Conservation (phyloP, 2,113 vertebrate species). For the Nothoprocta perdicaria region DNA sequence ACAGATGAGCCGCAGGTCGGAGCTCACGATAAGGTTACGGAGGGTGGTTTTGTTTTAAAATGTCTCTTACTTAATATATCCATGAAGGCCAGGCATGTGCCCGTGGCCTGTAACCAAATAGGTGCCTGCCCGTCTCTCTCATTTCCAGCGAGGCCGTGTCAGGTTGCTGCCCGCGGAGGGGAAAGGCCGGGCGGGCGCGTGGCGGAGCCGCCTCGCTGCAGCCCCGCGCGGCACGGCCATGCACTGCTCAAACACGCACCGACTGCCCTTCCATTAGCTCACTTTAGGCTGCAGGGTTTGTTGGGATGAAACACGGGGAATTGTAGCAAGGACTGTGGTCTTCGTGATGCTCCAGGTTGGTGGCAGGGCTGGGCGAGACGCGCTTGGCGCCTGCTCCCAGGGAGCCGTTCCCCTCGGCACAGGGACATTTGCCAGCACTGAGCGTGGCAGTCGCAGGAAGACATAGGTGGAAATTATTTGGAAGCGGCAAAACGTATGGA, state of each 20-base stretch:
- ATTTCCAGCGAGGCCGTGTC: constrained; percentile 52
- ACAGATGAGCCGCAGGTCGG: constrained; percentile 50
- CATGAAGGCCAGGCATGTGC: constrained; percentile 73
- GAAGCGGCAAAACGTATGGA: constrained; percentile 66
- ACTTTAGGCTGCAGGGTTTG: background rate
- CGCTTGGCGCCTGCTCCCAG: constrained; percentile 1
- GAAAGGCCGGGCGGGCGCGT: background rate
- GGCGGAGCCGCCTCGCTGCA: no score
- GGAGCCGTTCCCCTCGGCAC: constrained; percentile 13
- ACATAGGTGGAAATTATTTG: constrained; percentile 56
- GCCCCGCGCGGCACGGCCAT: no score
- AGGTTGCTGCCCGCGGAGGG: constrained; percentile 62
- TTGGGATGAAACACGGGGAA: no score
- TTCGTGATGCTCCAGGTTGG: no score
- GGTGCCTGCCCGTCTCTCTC: constrained; percentile 42
- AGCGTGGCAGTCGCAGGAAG: constrained; percentile 31
- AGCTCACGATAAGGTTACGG: constrained; percentile 70
- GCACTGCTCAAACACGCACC: background rate
- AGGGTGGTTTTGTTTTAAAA: constrained; percentile 74
- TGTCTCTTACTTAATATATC: constrained; percentile 76
- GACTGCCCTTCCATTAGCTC: background rate
- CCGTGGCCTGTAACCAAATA: constrained; percentile 67
- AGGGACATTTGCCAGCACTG: constrained; percentile 30
- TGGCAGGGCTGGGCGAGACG: constrained; percentile 5
- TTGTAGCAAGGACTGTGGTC: no score